Conservation (phyloP, 2,888 invertebrate species). For the Rotaria sp. region DNA sequence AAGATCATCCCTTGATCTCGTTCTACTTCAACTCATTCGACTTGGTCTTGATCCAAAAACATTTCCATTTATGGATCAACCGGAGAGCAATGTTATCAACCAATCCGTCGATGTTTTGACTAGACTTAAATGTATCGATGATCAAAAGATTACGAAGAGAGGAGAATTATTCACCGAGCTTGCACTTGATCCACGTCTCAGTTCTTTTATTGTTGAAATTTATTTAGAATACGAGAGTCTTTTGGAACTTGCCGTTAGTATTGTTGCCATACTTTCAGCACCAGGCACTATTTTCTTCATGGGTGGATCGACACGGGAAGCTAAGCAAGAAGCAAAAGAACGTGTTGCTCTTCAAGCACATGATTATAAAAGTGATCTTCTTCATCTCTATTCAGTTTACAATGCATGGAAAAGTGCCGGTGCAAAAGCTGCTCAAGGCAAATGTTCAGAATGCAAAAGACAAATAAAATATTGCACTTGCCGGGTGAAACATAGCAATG, state of each 20-base stretch:
- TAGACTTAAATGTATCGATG: too few relatives aligned
- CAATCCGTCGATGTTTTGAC: too few relatives aligned
- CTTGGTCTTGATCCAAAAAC: too few relatives aligned
- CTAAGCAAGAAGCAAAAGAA: neutral
- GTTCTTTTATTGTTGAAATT: too few relatives aligned
- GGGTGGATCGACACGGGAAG: neutral
- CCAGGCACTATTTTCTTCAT: neutral
- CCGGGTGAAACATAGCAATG: neutral
- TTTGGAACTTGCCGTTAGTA: neutral
- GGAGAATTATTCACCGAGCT: too few relatives aligned
- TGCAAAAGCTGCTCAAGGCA: neutral
- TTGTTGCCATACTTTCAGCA: constrained; percentile 2
- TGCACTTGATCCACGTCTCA: too few relatives aligned
- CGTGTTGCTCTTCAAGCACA: constrained; percentile 12
- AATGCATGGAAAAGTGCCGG: neutral
- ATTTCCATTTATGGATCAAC: too few relatives aligned
- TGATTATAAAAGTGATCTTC: neutral
- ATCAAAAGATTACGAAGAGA: too few relatives aligned
- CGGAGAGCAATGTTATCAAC: too few relatives aligned
- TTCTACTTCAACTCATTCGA: too few relatives aligned
- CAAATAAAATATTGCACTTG: neutral
- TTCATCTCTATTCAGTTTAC: constrained; percentile 12
- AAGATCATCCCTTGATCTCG: too few relatives aligned
- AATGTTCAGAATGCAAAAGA: neutral
- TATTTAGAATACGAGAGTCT: neutral